Evolutionary conservation across 2,113 vertebrate genomes (phyloP).

Genomic region (Sprattus sprattus): DNA sequence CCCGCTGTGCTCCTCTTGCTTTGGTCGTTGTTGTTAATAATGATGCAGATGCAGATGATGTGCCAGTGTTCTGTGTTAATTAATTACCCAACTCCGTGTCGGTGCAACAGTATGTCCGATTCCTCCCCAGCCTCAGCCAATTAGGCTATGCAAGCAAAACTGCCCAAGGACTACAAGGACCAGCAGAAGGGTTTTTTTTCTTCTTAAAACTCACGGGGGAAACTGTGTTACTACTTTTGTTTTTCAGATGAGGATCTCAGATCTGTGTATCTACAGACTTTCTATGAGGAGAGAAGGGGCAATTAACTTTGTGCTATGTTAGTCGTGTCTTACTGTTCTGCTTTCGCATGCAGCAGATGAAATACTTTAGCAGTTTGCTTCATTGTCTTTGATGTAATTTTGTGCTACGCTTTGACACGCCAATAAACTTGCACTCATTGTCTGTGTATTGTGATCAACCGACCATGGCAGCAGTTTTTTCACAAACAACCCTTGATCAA

Average conservation of each 20-base stretch:
- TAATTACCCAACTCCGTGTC: conserved; percentile 30
- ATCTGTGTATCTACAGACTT: conserved; percentile 53
- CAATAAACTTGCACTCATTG: conserved; percentile 61
- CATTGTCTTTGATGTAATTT: conserved; percentile 69
- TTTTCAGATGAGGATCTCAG: conserved; percentile 14
- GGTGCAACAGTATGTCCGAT: neutral
- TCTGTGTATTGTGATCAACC: conserved; percentile 25
- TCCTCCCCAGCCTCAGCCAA: conserved; percentile 60
- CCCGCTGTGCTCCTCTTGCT: conserved; percentile 53
- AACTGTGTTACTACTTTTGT: neutral
- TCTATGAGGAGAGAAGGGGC: conserved; percentile 59
- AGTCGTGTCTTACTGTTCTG: conserved; percentile 67
- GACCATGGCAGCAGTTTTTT: conserved; percentile 21
- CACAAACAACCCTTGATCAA: conserved; percentile 8
- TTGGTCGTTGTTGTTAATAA: conserved; percentile 51
- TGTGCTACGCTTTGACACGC: conserved; percentile 66
- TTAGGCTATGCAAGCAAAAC: conserved; percentile 63
- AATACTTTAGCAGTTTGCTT: conserved; percentile 63
- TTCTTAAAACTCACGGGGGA: conserved; percentile 1
- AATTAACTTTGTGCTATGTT: conserved; percentile 64
- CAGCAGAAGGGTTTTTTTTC: conserved; percentile 1
- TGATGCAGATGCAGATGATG: conserved; percentile 55
- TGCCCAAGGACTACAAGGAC: conserved; percentile 38
- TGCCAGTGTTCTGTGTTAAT: conserved; percentile 64
- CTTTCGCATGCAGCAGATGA: conserved; percentile 73